phyloP scores from a whole-genome alignment of 2,888 invertebrate genomes.

The Lymantria dispar region DNA sequence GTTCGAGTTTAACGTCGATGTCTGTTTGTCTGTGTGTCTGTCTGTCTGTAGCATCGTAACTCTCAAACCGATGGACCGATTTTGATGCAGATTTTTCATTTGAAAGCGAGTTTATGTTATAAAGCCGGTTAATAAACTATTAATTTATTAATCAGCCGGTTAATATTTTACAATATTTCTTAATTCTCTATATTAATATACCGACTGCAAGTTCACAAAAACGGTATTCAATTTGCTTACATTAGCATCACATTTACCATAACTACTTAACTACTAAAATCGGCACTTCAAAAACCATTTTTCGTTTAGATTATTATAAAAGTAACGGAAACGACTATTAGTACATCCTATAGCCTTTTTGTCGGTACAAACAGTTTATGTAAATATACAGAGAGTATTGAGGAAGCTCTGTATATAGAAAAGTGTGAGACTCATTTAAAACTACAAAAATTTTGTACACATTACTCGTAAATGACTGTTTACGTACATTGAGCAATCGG shows the following conservation, averaged over 20 bases:
- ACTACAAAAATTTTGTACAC: not conserved
- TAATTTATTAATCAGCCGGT: no score
- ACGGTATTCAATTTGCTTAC: slow-evolving; percentile 23
- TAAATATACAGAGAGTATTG: slow-evolving; percentile 16
- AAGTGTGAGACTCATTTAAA: not conserved
- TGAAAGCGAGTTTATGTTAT: no score
- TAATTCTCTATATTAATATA: no score
- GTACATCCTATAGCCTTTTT: slow-evolving; percentile 23
- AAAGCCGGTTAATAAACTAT: no score
- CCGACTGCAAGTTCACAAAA: slow-evolving; percentile 6
- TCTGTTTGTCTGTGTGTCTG: no score
- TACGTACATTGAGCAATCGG: not conserved
- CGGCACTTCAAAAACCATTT: slow-evolving; percentile 11
- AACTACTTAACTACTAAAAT: slow-evolving; percentile 8
- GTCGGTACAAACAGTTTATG: slow-evolving; percentile 22
- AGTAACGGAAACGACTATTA: slow-evolving; percentile 34
- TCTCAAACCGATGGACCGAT: no score
- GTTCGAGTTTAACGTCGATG: no score
- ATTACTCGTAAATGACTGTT: not conserved
- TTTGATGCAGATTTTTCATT: no score
- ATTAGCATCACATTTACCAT: slow-evolving; percentile 12
- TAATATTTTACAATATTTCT: no score
- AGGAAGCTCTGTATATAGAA: not conserved
- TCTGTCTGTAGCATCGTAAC: no score
- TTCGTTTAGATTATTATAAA: slow-evolving; percentile 29